phyloP scores from a whole-genome alignment of 2,113 vertebrate species.

The Elaphurus davidianus region DNA sequence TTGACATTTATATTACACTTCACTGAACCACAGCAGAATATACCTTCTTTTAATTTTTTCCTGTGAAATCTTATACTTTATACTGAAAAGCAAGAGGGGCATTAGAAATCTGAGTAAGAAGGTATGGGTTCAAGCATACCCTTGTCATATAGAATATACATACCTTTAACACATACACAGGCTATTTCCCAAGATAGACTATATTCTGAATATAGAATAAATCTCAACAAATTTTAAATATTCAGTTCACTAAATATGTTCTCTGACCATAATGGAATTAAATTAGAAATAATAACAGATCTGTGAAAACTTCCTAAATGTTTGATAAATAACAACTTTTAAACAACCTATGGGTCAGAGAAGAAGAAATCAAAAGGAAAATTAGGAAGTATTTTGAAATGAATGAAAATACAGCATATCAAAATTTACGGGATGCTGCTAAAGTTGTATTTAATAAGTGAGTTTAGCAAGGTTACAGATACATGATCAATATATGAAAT shows the following conservation, averaged over 20 bases:
- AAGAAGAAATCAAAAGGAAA: slow-evolving; percentile 15
- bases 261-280: neutral
- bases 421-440: neutral
- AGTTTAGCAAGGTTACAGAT: neutral
- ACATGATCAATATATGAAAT: neutral
- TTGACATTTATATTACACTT: neutral
- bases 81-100: neutral
- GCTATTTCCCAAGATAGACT: neutral
- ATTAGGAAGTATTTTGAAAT: neutral
- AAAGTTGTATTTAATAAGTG: neutral
- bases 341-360: neutral
- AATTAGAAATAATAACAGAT: neutral
- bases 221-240: neutral
- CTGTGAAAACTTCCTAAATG: neutral
- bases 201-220: neutral
- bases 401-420: neutral
- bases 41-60: neutral
- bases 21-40: neutral
- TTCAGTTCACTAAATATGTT: neutral
- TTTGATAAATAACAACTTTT: neutral
- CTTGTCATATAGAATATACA: neutral
- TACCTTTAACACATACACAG: neutral
- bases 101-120: neutral
- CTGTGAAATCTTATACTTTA: neutral
- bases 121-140: neutral